phyloP scores from a whole-genome alignment of 2,797 vertebrate genomes.

The Smutsia gigantea region DNA sequence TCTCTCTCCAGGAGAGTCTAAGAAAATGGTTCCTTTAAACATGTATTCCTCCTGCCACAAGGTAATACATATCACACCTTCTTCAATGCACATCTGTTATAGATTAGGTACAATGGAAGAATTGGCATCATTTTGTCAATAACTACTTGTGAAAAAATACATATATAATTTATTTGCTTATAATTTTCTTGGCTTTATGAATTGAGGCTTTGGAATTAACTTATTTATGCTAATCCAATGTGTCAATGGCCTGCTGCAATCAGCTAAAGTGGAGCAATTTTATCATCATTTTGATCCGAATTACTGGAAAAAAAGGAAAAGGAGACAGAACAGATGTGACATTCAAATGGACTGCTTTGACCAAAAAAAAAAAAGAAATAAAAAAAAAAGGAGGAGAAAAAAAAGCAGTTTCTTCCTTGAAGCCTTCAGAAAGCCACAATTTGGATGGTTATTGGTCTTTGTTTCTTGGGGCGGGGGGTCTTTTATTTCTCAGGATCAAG shows the following conservation, averaged over 20 bases:
- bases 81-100: slow-evolving; percentile 17
- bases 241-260: slow-evolving; percentile 58
- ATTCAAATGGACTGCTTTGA: slow-evolving; percentile 63
- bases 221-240: slow-evolving; percentile 51
- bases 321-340: slow-evolving; percentile 59
- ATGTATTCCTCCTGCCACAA: neutral
- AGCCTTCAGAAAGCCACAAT: slow-evolving; percentile 66
- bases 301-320: slow-evolving; percentile 51
- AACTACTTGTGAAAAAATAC: slow-evolving; percentile 23
- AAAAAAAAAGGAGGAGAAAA: no score
- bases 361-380: neutral
- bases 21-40: slow-evolving; percentile 55
- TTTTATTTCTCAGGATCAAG: slow-evolving; percentile 68
- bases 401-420: neutral
- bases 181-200: neutral
- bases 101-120: slow-evolving; percentile 41
- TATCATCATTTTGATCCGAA: slow-evolving; percentile 62
- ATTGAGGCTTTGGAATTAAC: slow-evolving; percentile 47
- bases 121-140: slow-evolving; percentile 55
- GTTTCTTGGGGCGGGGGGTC: neutral
- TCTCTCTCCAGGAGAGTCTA: neutral
- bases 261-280: slow-evolving; percentile 47
- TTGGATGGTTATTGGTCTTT: slow-evolving; percentile 50
- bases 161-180: slow-evolving; percentile 42
- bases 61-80: slow-evolving; percentile 6